Evolutionary conservation across 2,113 vertebrate genomes (phyloP).

Genomic region (Mus musculus): GRCm39 chr12:33189001-33189500

Average conservation of each 20-base stretch:
- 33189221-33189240: not conserved
- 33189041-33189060: not conserved
- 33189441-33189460: not conserved
- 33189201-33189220: not conserved
- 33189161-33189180: not conserved
- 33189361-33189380: not conserved
- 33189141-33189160: not conserved
- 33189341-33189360: not conserved
- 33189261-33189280: not conserved
- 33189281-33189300: not conserved
- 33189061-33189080: not conserved
- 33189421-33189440: not conserved
- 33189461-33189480: not conserved
- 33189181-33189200: not conserved
- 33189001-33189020: not conserved
- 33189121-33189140: constrained; percentile 18
- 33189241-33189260: not conserved
- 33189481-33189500: not conserved
- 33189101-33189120: not conserved
- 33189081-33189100: not conserved
- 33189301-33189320: not conserved
- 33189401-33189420: not conserved
- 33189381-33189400: not conserved
- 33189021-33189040: not conserved
- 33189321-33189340: not conserved